Percentiles rank a stretch among this genome's conserved stretches.
Conservation (phyloP, 1,140 invertebrate genomes). For the Diabrotica undecimpunctata region DNA sequence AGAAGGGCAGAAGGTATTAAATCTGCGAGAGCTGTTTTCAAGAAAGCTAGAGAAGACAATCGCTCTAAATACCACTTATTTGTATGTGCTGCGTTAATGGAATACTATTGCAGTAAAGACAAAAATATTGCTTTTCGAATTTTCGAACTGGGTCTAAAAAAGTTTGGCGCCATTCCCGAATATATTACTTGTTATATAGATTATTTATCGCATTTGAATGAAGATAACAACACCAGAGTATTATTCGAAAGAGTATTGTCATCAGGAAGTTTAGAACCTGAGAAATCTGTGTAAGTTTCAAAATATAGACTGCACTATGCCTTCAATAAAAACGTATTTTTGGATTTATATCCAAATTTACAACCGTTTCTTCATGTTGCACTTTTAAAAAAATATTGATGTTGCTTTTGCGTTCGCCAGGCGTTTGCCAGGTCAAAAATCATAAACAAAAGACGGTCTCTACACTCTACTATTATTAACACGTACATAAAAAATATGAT, state of each 20-base stretch:
- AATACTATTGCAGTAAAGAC: conserved; percentile 99
- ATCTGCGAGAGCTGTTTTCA: conserved; percentile 90
- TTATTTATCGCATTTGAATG: conserved; percentile 96
- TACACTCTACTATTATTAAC: too few relatives aligned
- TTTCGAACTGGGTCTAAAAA: conserved; percentile 96
- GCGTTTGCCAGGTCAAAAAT: too few relatives aligned
- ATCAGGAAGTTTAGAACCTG: conserved; percentile 84
- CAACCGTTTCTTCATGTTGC: background rate
- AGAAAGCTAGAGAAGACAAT: conserved; percentile 88
- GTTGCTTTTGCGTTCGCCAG: too few relatives aligned
- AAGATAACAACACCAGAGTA: conserved; percentile 98
- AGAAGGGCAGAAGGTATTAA: conserved; percentile 96
- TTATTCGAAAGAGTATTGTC: conserved; percentile 95
- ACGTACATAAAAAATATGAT: too few relatives aligned
- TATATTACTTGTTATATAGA: conserved; percentile 96
- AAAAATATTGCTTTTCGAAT: conserved; percentile 97
- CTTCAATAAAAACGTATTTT: too few relatives aligned
- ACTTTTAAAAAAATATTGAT: too few relatives aligned
- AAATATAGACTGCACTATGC: background rate
- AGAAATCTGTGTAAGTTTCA: conserved; percentile 83
- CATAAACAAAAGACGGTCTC: too few relatives aligned
- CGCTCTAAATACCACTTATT: conserved; percentile 89
- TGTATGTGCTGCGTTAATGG: conserved; percentile 95
- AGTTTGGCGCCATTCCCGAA: conserved; percentile 90
- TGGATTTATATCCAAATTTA: too few relatives aligned